Percentiles rank a stretch among this genome's conserved stretches.
phyloP scores from a whole-genome alignment of 2,113 vertebrate species.

The Vidua chalybeata region DNA sequence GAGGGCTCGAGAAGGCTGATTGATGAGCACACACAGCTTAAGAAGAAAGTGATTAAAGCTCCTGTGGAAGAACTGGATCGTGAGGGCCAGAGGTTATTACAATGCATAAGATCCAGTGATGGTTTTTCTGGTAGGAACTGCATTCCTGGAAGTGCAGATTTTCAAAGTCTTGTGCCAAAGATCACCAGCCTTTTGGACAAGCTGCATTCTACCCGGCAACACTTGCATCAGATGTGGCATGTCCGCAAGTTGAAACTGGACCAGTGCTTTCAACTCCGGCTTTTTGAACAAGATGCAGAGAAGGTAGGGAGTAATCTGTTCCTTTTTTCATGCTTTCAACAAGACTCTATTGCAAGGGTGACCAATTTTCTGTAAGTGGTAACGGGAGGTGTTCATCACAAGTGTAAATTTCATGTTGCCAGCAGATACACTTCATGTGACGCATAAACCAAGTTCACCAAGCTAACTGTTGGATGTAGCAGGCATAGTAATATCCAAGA shows the following conservation, averaged over 20 bases:
- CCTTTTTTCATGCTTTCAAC: background rate
- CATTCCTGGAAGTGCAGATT: conserved; percentile 95
- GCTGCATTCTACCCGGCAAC: conserved; percentile 95
- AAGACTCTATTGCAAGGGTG: background rate
- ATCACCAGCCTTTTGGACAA: conserved; percentile 97
- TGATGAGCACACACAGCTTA: conserved; percentile 94
- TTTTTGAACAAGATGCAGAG: conserved; percentile 97
- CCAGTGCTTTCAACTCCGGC: conserved; percentile 97
- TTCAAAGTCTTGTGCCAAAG: conserved; percentile 97
- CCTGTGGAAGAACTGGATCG: conserved; percentile 96
- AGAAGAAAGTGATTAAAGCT: conserved; percentile 98
- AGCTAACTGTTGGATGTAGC: background rate
- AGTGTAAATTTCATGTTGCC: background rate
- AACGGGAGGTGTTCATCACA: background rate
- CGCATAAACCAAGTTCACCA: background rate
- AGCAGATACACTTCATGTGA: background rate
- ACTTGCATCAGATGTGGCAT: conserved; percentile 98
- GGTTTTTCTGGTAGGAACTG: conserved; percentile 95
- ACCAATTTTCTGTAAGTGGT: background rate
- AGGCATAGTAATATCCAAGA: background rate
- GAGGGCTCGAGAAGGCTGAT: conserved; percentile 94
- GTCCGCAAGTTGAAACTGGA: conserved; percentile 96
- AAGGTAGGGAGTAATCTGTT: conserved; percentile 80
- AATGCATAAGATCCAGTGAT: conserved; percentile 93
- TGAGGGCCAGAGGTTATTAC: conserved; percentile 93